phyloP scores from a whole-genome alignment of 2,797 vertebrate genomes.

The Chaetodon trifasciatus region DNA sequence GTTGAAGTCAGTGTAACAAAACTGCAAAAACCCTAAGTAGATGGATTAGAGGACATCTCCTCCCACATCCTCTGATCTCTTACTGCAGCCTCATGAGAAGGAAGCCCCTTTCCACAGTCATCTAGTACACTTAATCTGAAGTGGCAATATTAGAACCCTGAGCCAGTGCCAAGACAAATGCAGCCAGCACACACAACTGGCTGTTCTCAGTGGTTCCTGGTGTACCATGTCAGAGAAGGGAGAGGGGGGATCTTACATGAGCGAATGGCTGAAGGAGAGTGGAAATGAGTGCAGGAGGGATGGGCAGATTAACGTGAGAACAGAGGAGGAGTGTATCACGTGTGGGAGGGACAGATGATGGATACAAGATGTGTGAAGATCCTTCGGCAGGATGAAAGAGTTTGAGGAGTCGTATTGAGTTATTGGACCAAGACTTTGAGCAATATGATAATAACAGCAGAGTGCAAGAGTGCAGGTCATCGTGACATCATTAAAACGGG shows the following conservation, averaged over 20 bases:
- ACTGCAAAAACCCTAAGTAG: slow-evolving; percentile 55
- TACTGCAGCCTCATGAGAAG: slow-evolving; percentile 64
- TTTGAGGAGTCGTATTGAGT: slow-evolving; percentile 70
- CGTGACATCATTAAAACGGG: slow-evolving; percentile 67
- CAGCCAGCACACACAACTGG: slow-evolving; percentile 60
- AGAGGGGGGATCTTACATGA: slow-evolving; percentile 35
- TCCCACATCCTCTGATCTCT: slow-evolving; percentile 74
- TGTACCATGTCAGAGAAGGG: slow-evolving; percentile 55
- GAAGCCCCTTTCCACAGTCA: slow-evolving; percentile 64
- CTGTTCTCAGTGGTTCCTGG: slow-evolving; percentile 58
- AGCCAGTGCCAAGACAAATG: slow-evolving; percentile 76
- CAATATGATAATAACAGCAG: slow-evolving; percentile 70
- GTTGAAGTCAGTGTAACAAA: slow-evolving; percentile 70
- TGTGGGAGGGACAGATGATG: slow-evolving; percentile 79
- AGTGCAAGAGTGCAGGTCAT: slow-evolving; percentile 52
- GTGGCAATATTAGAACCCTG: slow-evolving; percentile 77
- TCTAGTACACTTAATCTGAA: slow-evolving; percentile 78
- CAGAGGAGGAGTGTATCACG: slow-evolving; percentile 70
- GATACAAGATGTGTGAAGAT: slow-evolving; percentile 84
- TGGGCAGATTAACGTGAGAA: slow-evolving; percentile 76
- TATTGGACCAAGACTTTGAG: slow-evolving; percentile 71
- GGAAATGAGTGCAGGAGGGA: slow-evolving; percentile 64
- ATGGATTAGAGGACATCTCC: slow-evolving; percentile 74
- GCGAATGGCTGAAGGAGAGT: slow-evolving; percentile 47
- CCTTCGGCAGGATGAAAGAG: slow-evolving; percentile 72